Evolutionary conservation across 2,797 vertebrate species (phyloP), one percentile per base, ranked within the genome.

Genomic region (Myripristis murdjan): DNA sequence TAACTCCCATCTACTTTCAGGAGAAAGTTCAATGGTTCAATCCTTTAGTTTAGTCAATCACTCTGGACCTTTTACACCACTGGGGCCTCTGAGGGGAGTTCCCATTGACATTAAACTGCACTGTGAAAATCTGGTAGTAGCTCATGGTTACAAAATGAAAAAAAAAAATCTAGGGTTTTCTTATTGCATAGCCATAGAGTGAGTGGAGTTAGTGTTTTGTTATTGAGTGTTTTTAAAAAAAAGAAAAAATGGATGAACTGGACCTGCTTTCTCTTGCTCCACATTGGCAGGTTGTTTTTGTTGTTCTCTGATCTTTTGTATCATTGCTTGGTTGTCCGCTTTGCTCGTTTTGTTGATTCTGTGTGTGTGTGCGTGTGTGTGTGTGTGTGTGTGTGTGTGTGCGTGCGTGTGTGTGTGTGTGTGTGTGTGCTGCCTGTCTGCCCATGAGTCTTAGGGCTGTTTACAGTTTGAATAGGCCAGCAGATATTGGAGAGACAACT

Each of bases 1-100:
- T 87, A 77, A 77, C 82, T 86, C 73, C 48, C 48, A n/a, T 43
- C 11, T 64, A 67, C 70, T 75, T 83, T 77, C 62, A 57, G 60
- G 69, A 62, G 66, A 79, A 86, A 63, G 68, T 84, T 81, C 54
- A 64, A 60, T 59, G 56, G 83, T 71, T 87, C 82, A 73, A 57
- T 85, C 75, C 41, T 75, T 63, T 1, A 63, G 65, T 79, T 33
- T 64, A 75, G 80, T 83, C 85, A 84, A 64, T 88, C 79, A 75
- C 75, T 87, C 10, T n/a, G 59, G 81, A 75, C 41, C 64, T 28
- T 15, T 67, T 73, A 76, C 74, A 56, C 41, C 60, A 43, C 24
- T 18, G 20, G 62, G 23, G 41, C 65, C 56, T 77, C 66, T 24
- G 56, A 64, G 57, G 64, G 26, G n/a, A n/a, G n/a, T n/a, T n/a